Evolutionary conservation across 2,888 invertebrate genomes (phyloP), one percentile per base, ranked within the genome.

Genomic region (Polia nebulosa): DNA sequence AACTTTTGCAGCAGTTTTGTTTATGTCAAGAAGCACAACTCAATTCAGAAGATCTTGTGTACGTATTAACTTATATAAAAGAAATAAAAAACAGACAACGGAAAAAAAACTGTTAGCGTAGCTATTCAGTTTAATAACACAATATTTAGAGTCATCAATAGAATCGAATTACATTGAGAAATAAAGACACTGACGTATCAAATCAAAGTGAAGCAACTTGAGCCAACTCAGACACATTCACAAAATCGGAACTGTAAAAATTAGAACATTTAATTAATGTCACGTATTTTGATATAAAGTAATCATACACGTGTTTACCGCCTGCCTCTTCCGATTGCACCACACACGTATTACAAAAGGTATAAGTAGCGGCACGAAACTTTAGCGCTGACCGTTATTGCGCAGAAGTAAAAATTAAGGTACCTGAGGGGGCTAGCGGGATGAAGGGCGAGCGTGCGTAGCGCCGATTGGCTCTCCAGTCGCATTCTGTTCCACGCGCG

Each of bases 281-380:
- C 77, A 77, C 59, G 76, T 77, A 56, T 45, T 61, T 29, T 51
- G 39, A 47, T 34, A 27, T 8, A 22, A 13, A 1, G 2, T 39
- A 36, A 52, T 49, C 32, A 49, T 0, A 17, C 15, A 76, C 62
- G 36, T 72, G 3, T 32, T 36, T 32, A 1, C 11, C 47, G 39
- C 17, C 6, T 20, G 22, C 25, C 7, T 27, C 36, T 32, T 58
- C 11, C 15, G 15, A 55, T 78, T 78, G 51, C 57, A 17, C 22
- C 49, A 64, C 20, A 60, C 29, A 52, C 1, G 9, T 25, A 59
- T 78, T 70, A 70, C 76, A 74, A 71, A 71, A 76, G 34, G n/a
- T 22, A 65, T 41, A n/a, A n/a, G n/a, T n/a, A n/a, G n/a, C n/a
- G n/a, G n/a, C n/a, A n/a, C n/a, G n/a, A n/a, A n/a, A n/a, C n/a